phyloP scores from a whole-genome alignment of 2,888 invertebrate species.

The Cosmopolites sordidus region DNA sequence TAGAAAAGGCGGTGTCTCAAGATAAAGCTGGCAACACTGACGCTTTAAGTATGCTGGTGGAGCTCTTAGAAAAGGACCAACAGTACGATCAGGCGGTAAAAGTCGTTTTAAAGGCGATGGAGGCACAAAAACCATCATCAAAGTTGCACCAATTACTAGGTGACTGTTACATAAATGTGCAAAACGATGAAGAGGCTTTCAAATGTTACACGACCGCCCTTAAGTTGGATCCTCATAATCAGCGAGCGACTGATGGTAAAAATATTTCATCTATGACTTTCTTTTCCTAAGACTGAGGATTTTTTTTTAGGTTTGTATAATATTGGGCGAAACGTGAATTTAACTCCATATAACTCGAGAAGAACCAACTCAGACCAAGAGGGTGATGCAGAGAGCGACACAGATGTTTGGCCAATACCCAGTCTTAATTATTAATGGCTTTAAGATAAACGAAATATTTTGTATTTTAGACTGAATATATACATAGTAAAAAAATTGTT shows the following conservation, averaged over 20 bases:
- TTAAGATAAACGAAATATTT: no score
- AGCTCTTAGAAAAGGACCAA: slow-evolving; percentile 64
- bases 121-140: slow-evolving; percentile 55
- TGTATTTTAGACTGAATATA: no score
- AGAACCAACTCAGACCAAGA: slow-evolving; percentile 49
- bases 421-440: not conserved
- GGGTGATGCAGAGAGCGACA: slow-evolving; percentile 44
- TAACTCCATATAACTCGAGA: slow-evolving; percentile 43
- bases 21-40: slow-evolving; percentile 65
- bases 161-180: slow-evolving; percentile 57
- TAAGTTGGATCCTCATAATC: slow-evolving; percentile 63
- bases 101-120: slow-evolving; percentile 63
- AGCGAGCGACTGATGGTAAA: slow-evolving; percentile 58
- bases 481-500: no score
- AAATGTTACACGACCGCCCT: slow-evolving; percentile 64
- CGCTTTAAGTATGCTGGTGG: slow-evolving; percentile 68
- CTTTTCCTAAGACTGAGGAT: not conserved
- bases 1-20: slow-evolving; percentile 68
- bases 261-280: not conserved
- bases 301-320: slow-evolving; percentile 49
- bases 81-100: slow-evolving; percentile 64
- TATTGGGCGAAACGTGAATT: slow-evolving; percentile 52
- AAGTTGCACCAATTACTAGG: slow-evolving; percentile 63
- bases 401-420: slow-evolving; percentile 43
- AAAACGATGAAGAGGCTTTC: slow-evolving; percentile 64